Conservation (phyloP, 2,797 vertebrate species). For the Oreortyx pictus region DNA sequence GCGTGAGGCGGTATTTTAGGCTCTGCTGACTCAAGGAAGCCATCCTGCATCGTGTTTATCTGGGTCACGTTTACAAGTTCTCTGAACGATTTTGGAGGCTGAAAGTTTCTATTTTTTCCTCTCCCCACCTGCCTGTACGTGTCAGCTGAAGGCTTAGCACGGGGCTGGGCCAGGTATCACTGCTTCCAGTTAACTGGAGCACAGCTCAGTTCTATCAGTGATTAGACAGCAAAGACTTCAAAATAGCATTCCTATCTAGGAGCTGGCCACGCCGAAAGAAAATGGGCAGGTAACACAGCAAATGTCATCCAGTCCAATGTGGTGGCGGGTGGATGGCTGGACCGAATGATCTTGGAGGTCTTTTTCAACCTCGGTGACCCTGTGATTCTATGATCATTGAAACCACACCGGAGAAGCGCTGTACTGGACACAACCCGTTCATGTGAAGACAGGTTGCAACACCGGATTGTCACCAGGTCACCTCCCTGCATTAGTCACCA, state of each 20-base stretch:
- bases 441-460: not conserved
- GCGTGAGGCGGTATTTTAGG: not conserved
- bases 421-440: fast-evolving
- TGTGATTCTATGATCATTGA: not conserved
- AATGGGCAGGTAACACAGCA: not conserved
- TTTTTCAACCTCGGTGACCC: no score
- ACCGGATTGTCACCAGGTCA: not conserved
- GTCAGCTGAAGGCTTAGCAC: not conserved
- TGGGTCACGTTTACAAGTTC: conserved; percentile 50
- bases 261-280: not conserved
- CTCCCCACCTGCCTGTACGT: not conserved
- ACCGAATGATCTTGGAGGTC: no score
- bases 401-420: not conserved
- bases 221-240: not conserved
- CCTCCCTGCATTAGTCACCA: not conserved
- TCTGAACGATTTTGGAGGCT: not conserved
- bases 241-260: not conserved
- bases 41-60: not conserved
- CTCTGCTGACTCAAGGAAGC: conserved; percentile 27
- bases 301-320: not conserved
- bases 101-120: conserved; percentile 22
- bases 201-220: not conserved
- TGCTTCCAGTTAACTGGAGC: not conserved
- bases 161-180: not conserved
- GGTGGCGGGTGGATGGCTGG: no score